Base-by-base conservation (phyloP, 2,888 invertebrate species). In the Limnephilus auricula region DNA sequence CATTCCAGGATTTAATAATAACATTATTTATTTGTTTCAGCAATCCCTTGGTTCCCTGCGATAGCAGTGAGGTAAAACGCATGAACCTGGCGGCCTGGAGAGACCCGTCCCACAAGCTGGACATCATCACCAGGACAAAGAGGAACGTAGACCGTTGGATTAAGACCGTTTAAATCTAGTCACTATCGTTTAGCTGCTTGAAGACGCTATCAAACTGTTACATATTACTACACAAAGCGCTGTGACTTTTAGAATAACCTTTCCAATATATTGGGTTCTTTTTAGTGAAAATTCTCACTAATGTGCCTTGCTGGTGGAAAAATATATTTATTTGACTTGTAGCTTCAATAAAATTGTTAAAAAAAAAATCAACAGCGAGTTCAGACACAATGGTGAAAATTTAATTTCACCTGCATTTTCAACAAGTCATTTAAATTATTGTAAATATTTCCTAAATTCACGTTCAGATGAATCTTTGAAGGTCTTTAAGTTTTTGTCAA, bases 41-140 rank as follows among this genome's bases (percentile, higher is more conserved):
- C 90, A 97, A 97, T 93, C 96, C 96, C 79, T 93, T 96, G 13
- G 95, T 95, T 1, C 94, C 95, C 0, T 97, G 97, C 92, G 95
- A 95, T 1, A 97, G 97, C 92, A 95, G 95, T 1, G 94, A 96
- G 94, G 95, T 96, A 94, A 94, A 96, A 94, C 94, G 94, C 91
- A 94, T 96, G 25, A 95, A 95, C 91, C 93, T 96, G 4, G 95
- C 95, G 40, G 95, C 95, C 2, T 96, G 96, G 96, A 95, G 95
- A 93, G 95, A 95, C 65, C 94, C 95, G 0, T 94, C 94, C 0
- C 94, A 95, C 92, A 94, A 94, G 84, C 95, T 95, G 0, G 95
- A 95, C 93, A 95, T 96, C 50, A 93, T 96, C 2, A 95, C 95
- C 0, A 95, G 95, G 91, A 96, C 96, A 90, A 93, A 92, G 83